These are phyloP conservation scores for Bunonema sp. DNA, from an alignment of 2,888 invertebrate genomes.

Conservation along the genomic window DNA sequence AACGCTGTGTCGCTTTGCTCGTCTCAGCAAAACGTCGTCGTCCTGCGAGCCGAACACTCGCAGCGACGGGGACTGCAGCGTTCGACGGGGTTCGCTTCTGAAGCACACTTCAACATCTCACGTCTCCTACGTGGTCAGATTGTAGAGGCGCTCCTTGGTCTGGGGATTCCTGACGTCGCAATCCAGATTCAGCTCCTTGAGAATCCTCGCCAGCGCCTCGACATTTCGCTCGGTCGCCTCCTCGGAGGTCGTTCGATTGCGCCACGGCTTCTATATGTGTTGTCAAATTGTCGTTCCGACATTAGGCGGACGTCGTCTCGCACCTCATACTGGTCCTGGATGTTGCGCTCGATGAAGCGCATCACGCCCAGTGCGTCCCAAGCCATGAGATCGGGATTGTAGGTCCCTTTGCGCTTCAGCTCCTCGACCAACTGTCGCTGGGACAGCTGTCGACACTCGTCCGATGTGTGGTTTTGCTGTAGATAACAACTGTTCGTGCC, in stretches of 20 bases:
- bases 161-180: conserved; percentile 31
- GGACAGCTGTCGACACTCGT: conserved; percentile 18
- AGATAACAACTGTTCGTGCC: no score
- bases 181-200: conserved; percentile 34
- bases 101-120: conserved; percentile 2
- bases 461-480: conserved; percentile 16
- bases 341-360: conserved; percentile 36
- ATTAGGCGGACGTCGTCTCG: neutral
- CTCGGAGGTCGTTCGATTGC: conserved; percentile 5
- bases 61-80: conserved; percentile 30
- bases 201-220: conserved; percentile 35
- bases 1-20: conserved; percentile 28
- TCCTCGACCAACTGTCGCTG: conserved; percentile 19
- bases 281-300: neutral
- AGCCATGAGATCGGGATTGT: conserved; percentile 43
- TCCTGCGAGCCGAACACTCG: no score
- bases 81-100: conserved; percentile 23
- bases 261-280: conserved; percentile 2
- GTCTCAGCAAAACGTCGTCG: conserved; percentile 3
- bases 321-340: conserved; percentile 41
- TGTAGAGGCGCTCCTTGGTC: conserved; percentile 22
- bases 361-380: conserved; percentile 43
- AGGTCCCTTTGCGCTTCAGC: conserved; percentile 29
- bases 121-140: conserved; percentile 27
- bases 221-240: conserved; percentile 37